These are phyloP conservation scores for Sturnira hondurensis DNA, from an alignment of 2,113 vertebrate species.

Conservation along the genomic window DNA sequence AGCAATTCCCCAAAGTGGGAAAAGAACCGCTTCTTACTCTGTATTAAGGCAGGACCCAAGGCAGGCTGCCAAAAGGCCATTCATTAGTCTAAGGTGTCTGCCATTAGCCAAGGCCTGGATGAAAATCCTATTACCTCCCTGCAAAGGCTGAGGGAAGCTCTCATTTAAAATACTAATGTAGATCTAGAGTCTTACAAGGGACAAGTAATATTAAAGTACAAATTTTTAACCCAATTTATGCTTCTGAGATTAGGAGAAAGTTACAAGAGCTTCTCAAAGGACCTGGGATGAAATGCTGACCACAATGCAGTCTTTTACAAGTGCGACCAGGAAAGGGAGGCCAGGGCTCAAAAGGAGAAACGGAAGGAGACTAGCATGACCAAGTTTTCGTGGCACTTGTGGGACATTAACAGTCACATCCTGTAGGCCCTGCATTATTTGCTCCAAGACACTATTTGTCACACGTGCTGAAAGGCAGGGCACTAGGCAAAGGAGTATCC, in stretches of 20 bases:
- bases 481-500: background rate
- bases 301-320: background rate
- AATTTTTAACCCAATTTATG: background rate
- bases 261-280: background rate
- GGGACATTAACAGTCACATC: background rate
- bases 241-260: background rate
- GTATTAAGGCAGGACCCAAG: background rate
- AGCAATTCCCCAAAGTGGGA: background rate
- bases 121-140: background rate
- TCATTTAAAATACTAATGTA: too few species aligned
- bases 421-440: background rate
- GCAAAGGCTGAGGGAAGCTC: background rate
- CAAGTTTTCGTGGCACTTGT: background rate
- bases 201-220: too few species aligned
- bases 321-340: background rate
- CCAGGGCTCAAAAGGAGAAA: background rate
- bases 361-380: background rate
- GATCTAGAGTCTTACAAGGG: too few species aligned
- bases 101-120: background rate
- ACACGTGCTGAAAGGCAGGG: background rate
- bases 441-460: background rate
- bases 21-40: background rate
- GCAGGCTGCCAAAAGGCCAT: background rate
- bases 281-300: background rate
- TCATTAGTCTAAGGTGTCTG: background rate